Conservation (phyloP, 2,888 invertebrate genomes). For the Microplitis manilae region DNA sequence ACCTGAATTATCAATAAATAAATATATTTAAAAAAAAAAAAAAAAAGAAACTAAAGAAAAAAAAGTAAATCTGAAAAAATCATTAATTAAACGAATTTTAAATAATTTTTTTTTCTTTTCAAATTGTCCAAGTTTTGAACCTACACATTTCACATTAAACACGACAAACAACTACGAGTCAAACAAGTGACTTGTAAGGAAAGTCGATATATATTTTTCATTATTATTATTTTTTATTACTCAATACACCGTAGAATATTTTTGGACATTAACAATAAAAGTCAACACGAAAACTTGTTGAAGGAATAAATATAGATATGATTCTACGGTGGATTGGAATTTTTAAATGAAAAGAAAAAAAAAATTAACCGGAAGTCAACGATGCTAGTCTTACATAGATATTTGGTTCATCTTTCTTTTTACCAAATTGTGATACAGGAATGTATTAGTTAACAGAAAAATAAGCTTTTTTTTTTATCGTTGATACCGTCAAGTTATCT, state of each 20-base stretch:
- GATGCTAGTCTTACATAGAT: slow-evolving; percentile 42
- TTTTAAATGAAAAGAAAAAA: not conserved
- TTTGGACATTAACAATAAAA: slow-evolving; percentile 4
- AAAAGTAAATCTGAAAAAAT: slow-evolving; percentile 21
- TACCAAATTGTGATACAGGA: slow-evolving; percentile 59
- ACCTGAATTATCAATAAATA: slow-evolving; percentile 36
- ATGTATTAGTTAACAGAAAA: slow-evolving; percentile 63
- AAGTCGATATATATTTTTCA: slow-evolving; percentile 8
- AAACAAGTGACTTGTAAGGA: slow-evolving; percentile 2
- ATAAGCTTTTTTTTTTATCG: slow-evolving; percentile 50
- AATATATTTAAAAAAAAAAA: not conserved
- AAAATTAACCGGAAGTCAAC: slow-evolving; percentile 31
- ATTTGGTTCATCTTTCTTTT: slow-evolving; percentile 40
- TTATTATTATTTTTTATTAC: not conserved
- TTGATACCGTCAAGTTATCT: slow-evolving; percentile 41
- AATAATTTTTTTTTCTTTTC: slow-evolving; percentile 21
- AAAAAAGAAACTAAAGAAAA: not conserved
- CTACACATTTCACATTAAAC: slow-evolving; percentile 35
- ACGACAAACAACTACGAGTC: slow-evolving; percentile 22
- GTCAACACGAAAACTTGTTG: not conserved
- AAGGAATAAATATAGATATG: slow-evolving; percentile 8
- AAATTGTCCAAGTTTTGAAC: slow-evolving; percentile 35
- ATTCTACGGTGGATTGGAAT: slow-evolving; percentile 11
- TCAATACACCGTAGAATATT: slow-evolving; percentile 21
- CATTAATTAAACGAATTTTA: slow-evolving; percentile 26